phyloP scores from a whole-genome alignment of 2,797 vertebrate genomes.

The Pachyuromys duprasi region DNA sequence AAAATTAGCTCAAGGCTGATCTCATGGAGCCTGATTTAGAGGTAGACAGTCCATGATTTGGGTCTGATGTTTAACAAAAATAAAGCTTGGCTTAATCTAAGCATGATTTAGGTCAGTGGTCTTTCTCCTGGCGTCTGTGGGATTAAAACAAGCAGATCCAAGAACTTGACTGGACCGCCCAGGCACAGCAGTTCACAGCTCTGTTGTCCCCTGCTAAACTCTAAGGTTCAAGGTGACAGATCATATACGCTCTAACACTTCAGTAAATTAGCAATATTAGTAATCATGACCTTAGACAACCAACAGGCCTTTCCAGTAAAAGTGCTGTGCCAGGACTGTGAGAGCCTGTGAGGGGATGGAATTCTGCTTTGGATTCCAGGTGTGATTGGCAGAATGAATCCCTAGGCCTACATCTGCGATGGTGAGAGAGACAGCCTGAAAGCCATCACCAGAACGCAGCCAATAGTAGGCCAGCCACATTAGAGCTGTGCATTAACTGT shows the following conservation, averaged over 20 bases:
- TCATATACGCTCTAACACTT: slow-evolving; percentile 83
- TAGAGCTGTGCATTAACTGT: slow-evolving; percentile 84
- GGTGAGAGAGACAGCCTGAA: slow-evolving; percentile 79
- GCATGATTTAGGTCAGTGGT: background rate
- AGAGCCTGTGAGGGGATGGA: slow-evolving; percentile 83
- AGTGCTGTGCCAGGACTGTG: slow-evolving; percentile 81
- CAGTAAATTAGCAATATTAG: slow-evolving; percentile 83
- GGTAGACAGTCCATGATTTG: background rate
- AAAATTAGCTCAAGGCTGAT: background rate
- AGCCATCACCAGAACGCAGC: slow-evolving; percentile 82
- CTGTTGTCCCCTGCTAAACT: slow-evolving; percentile 74
- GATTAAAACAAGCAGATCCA: background rate
- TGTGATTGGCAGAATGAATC: slow-evolving; percentile 78
- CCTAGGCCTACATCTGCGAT: slow-evolving; percentile 73
- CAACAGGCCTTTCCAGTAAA: slow-evolving; percentile 77
- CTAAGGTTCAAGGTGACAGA: slow-evolving; percentile 81
- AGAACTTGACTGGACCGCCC: background rate
- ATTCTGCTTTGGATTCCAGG: slow-evolving; percentile 73
- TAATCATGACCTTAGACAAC: slow-evolving; percentile 84
- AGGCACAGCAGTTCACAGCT: background rate
- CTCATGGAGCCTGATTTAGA: background rate
- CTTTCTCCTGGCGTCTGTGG: background rate
- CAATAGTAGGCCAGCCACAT: slow-evolving; percentile 83
- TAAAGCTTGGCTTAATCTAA: background rate
- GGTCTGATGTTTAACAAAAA: background rate